Base-by-base conservation (phyloP, 53 echinoderm and acorn worm genomes). In the Paracentrotus lividus region DNA sequence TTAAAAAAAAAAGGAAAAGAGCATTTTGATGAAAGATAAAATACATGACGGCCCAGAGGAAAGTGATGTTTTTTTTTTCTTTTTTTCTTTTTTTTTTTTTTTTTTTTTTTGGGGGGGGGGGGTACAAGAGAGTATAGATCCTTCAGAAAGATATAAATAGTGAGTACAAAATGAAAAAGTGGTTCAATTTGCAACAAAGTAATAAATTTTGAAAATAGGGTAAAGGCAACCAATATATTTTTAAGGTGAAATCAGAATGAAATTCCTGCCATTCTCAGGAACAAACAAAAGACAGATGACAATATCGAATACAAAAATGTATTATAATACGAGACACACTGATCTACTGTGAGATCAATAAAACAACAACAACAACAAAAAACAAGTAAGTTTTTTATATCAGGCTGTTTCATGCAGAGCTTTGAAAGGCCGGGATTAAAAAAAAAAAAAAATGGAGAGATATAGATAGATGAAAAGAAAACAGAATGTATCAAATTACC, bases 401-500 rank as follows among this genome's bases (percentile, higher is more conserved):
- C 61, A 61, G 7, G 27, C 15, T 24, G 12, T 26, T 61, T 14
- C 20, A 77, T 29, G 77, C 42, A 77, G 15, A 42, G 77, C 18
- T 77, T n/a, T 20, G 12, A 9, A 23, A 44, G 43, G n/a, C n/a
- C n/a, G n/a, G n/a, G 42, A 12, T n/a, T n/a, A 0, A 43, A 44
- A 13, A 77, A 32, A 42, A 24, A n/a, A 85, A 85, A 27, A 85
- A 49, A 49, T 8, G 51, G 34, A 23, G 49, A 78, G 78, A 32
- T 42, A 15, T 1, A 77, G 45, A 44, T 26, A 27, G 14, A n/a
- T 12, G 47, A 47, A 81, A 45, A 81, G 12, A 1, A 81, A 21
- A 77, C 6, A 8, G 12, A 51, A n/a, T 47, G 47, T 81, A 81
- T 81, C 81, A 44, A 45, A 81, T 81, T 45, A 47, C 81, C 81